phyloP scores from a whole-genome alignment of 2,888 invertebrate genomes.

The Apoderus coryli region DNA sequence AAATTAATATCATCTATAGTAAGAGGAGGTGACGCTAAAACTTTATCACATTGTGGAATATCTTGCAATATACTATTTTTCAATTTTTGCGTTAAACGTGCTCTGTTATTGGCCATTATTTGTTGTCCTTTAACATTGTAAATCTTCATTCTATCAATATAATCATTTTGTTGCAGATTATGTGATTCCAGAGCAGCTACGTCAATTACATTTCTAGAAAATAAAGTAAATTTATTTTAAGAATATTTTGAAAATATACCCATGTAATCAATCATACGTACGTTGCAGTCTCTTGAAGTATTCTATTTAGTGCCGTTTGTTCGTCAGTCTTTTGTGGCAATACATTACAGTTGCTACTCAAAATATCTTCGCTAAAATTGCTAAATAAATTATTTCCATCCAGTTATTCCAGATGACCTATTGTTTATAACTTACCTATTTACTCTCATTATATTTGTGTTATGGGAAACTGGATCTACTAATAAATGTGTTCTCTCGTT shows the following conservation, averaged over 20 bases:
- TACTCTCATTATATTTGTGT: slow-evolving; percentile 53
- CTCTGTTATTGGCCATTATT: slow-evolving; percentile 34
- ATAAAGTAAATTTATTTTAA: slow-evolving; percentile 5
- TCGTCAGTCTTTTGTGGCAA: slow-evolving; percentile 72
- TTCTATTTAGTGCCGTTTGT: slow-evolving; percentile 77
- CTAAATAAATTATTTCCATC: slow-evolving; percentile 14
- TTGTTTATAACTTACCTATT: slow-evolving; percentile 38
- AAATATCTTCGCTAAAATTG: slow-evolving; percentile 45
- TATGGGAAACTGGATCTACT: slow-evolving; percentile 62
- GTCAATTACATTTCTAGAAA: slow-evolving; percentile 76
- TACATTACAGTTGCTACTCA: slow-evolving; percentile 45
- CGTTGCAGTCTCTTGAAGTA: slow-evolving; percentile 83
- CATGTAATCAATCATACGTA: slow-evolving; percentile 37
- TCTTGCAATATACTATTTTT: slow-evolving; percentile 48
- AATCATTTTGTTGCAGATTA: slow-evolving; percentile 78
- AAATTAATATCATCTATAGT: slow-evolving; percentile 48
- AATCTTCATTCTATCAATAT: slow-evolving; percentile 63
- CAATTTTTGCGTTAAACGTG: slow-evolving; percentile 28
- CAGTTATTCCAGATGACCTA: slow-evolving; percentile 6
- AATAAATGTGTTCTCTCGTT: slow-evolving; percentile 70
- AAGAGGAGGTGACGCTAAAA: slow-evolving; percentile 48
- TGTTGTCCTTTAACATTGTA: slow-evolving; percentile 46
- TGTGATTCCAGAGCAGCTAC: slow-evolving; percentile 84
- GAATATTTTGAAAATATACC: slow-evolving; percentile 7
- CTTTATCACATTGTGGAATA: slow-evolving; percentile 57